Base-by-base conservation (phyloP, 2,113 vertebrate species). In the Phalacrocorax pelagicus region DNA sequence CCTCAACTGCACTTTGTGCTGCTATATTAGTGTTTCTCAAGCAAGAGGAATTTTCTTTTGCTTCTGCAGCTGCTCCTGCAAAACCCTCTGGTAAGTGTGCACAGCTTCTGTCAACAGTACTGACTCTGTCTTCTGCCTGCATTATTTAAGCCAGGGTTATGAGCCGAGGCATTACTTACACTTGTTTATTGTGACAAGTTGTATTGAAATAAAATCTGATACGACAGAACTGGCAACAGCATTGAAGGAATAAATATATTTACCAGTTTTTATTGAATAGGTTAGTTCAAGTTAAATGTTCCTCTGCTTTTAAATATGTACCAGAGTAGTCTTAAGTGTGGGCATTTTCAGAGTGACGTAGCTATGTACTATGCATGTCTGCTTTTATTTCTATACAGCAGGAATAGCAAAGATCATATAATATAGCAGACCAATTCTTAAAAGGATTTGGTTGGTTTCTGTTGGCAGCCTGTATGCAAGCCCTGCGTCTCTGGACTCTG, bases 21-120 rank as follows among this genome's bases (percentile, higher is more conserved):
- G 93, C 98, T 99, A 99, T 99, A 99, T 98, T 98, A 99, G 97
- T 96, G 18, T 83, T 94, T 86, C 94, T 95, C 98, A 97, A 95
- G 97, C 98, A 96, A 94, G 97, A 97, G 98, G 97, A 98, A 98
- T 98, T 99, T 99, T 99, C 98, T 98, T 99, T 98, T 70, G 87
- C 97, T 97, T 81, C 88, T 61, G 95, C 91, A 96, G 96, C 97
- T 96, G 52, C 90, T 96, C 94, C 70, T 86, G 96, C 94, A 95
- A 96, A 96, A 79, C 92, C 94, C 94, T 90, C 92, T 73, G 98
- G 98, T 98, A 98, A 98, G 98, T 97, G 89, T 38, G 34, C 86
- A 1, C 62, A 75, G 61, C 80, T 92, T 84, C 40, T 95, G 63
- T 89, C 96, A 90, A 44, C 55, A 71, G 38, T 58, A n/a, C 77